A percentile compares a stretch with the other conserved stretches of the same genome.
phyloP scores from a whole-genome alignment of 1,140 invertebrate species.

The Conus betulinus region DNA sequence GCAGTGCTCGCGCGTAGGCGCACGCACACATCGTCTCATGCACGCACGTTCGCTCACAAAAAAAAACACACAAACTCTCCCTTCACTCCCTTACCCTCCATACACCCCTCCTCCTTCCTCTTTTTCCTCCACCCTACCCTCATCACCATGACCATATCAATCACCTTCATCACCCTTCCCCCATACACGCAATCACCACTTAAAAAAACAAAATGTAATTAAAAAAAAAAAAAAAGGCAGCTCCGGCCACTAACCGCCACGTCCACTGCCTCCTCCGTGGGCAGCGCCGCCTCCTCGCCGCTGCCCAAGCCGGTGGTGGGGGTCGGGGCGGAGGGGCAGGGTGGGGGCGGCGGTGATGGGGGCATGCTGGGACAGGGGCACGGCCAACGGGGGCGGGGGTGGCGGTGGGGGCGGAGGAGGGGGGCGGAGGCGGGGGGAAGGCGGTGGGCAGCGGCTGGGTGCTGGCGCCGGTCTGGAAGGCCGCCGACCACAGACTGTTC shows the following conservation, averaged over 20 bases:
- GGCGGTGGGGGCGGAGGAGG: neutral
- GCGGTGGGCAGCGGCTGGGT: constrained; percentile 18
- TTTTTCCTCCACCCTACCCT: too few relatives aligned
- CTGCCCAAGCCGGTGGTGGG: neutral
- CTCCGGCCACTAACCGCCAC: neutral
- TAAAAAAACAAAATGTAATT: neutral
- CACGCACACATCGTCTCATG: neutral
- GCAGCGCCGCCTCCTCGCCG: neutral
- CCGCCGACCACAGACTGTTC: constrained; percentile 4
- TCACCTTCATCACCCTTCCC: too few relatives aligned
- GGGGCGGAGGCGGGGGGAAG: neutral
- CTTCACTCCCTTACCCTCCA: too few relatives aligned
- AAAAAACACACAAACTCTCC: too few relatives aligned
- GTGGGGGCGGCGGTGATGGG: neutral
- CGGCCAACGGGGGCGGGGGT: neutral
- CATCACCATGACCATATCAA: too few relatives aligned
- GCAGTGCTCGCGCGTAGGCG: neutral
- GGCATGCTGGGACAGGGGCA: constrained; percentile 35
- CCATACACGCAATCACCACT: too few relatives aligned
- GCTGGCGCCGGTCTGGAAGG: constrained; percentile 17
- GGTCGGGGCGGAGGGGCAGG: neutral
- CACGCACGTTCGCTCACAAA: too few relatives aligned
- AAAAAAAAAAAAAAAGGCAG: neutral
- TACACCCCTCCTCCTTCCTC: too few relatives aligned
- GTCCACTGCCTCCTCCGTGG: too few relatives aligned